Percentiles rank a stretch among this genome's conserved stretches.
Conservation (phyloP, 2,888 invertebrate species). For the Chalcis sispes region DNA sequence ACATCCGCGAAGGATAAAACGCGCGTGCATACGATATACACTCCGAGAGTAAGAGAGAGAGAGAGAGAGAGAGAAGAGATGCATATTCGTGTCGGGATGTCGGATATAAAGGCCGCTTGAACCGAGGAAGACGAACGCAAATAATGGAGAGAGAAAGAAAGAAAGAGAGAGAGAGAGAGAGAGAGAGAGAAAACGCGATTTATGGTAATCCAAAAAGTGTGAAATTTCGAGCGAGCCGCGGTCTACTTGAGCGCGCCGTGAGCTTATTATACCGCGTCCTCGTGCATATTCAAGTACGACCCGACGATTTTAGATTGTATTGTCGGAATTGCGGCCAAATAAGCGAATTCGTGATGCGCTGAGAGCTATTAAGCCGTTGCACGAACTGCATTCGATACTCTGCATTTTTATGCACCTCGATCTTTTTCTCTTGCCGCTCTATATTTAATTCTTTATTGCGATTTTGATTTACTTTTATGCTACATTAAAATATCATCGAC, state of each 20-base stretch:
- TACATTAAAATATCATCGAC: too few species aligned
- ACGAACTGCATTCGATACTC: not conserved
- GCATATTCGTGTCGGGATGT: too few species aligned
- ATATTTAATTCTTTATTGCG: too few species aligned
- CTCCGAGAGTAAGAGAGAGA: too few species aligned
- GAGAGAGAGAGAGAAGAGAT: too few species aligned
- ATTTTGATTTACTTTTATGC: too few species aligned
- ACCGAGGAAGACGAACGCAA: too few species aligned
- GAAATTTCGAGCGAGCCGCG: slow-evolving; percentile 46
- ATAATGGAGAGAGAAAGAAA: too few species aligned
- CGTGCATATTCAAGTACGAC: not conserved
- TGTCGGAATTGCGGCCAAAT: not conserved
- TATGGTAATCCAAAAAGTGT: slow-evolving; percentile 50
- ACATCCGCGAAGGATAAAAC: not conserved
- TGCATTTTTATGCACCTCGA: not conserved
- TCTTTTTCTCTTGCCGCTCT: not conserved
- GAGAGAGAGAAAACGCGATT: not conserved
- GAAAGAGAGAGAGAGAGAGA: too few species aligned
- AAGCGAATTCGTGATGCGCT: not conserved
- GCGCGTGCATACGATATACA: too few species aligned
- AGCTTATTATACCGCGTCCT: not conserved
- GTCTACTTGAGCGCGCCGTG: slow-evolving; percentile 16
- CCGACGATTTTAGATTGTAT: not conserved
- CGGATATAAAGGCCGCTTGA: too few species aligned
- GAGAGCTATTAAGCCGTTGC: not conserved